Evolutionary conservation across 2,888 invertebrate species (phyloP), one percentile per base, ranked within the genome.

Genomic region (Cataglyphis cursor): DNA sequence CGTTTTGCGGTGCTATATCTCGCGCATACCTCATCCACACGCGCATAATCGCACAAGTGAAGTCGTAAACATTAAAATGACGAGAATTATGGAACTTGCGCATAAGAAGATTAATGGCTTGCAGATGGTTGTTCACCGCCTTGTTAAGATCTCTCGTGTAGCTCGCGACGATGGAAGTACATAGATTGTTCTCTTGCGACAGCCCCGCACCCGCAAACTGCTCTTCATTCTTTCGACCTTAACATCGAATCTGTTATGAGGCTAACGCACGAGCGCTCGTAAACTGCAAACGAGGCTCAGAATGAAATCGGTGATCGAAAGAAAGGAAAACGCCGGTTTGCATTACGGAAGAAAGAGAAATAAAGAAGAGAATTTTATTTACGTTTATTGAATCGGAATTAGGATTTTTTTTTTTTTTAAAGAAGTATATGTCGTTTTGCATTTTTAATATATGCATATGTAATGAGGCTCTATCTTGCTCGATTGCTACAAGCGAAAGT

Each of bases 61-160:
- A 61, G 82, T 68, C 81, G 83, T 81, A 86, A 89, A 86, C 75
- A 84, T 80, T 82, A 82, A 80, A 65, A 84, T 75, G 62, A 12
- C 35, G 51, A 82, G 83, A 90, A 83, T 90, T 87, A 88, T 88
- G 87, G 88, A 90, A 90, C 78, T 65, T 54, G 80, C 70, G 44
- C 65, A 41, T 61, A 82, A 80, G 85, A 83, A 81, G 85, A 89
- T 84, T 83, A 84, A 89, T 51, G 82, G 75, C 85, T 59, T 76
- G 76, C 83, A 85, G 85, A 73, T 90, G 90, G 59, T 54, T 82
- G 68, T 66, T 68, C 65, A 64, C 82, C 73, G 59, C 76, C 82
- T 88, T 18, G 83, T 38, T 64, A 76, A 44, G 76, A 66, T 70
- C 57, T 51, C 44, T 59, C 61, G 28, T 61, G 76, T 74, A 38